Base-by-base conservation (phyloP, 1,140 invertebrate genomes). In the Caenorhabditis briggsae region DNA sequence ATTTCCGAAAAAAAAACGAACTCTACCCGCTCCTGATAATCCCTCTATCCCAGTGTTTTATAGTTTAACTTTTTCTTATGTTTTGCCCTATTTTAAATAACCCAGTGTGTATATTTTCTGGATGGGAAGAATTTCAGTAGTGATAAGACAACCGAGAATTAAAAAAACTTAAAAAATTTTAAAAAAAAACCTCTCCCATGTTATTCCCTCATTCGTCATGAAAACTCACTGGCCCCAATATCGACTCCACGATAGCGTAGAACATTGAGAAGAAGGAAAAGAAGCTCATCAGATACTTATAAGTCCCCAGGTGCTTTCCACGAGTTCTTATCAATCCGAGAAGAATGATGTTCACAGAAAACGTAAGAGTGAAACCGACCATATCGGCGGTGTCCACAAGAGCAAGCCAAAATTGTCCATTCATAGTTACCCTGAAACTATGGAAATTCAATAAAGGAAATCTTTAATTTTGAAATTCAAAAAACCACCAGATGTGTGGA, bases 251-350 rank as follows among this genome's bases (percentile, higher is more conserved):
- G 14, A 78, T 78, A 12, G 70, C 46, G 23, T 78, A 78, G 20
- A 78, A 78, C 46, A 78, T 78, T 78, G 70, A 78, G 46, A 78
- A 78, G 46, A 50, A 78, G 5, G 70, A 78, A 14, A 78, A 78
- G 70, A 78, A 78, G 46, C 70, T 50, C 70, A 78, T 78, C 46
- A 78, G 18, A 41, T 78, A 78, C 18, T 78, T 78, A n/a, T 78
- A 78, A 5, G 70, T 78, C 20, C 70, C 70, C 46, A 78, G n/a
- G 7, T n/a, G 48, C 18, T 78, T 78, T 53, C 70, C 70, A 78
- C 70, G 70, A 23, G 70, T 78, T 78, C 46, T 78, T 18, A 78
- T 78, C 70, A 78, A 53, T 12, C 70, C 70, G n/a, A 78, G 70
- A 20, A 78, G 70, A 20, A 78, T n/a, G 3, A 78, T 2, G 14